Evolutionary conservation across 2,888 invertebrate genomes (phyloP), one percentile per base, ranked within the genome.

Genomic region (Meiosimyza platycephala): DNA sequence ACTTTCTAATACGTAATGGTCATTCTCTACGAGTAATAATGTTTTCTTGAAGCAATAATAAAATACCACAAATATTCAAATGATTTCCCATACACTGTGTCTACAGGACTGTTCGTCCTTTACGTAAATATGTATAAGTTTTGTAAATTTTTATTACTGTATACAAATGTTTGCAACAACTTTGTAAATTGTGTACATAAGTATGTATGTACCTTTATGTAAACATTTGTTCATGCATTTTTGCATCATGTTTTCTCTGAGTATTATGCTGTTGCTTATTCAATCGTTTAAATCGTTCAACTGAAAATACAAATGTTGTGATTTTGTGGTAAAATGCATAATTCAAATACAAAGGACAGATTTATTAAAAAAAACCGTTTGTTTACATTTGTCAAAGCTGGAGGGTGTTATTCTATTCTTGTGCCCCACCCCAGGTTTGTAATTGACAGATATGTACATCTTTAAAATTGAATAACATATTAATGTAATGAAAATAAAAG

Each of bases 251-350:
- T 40, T 40, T 40, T 40, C 40, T 40, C 1, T 9, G 40, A 40
- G 4, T 62, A 62, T 62, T 62, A 0, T 28, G 60, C 40, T 33
- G 13, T 40, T 40, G 40, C 40, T 40, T 40, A 40, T 40, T 40
- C 40, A 40, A 40, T 7, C 40, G 40, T 40, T 62, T 62, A 16
- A 40, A 13, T 28, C 50, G 51, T 51, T 64, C 64, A 51, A 50
- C 51, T 51, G 64, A 51, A 64, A 64, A 51, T 16, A 18, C 28
- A 50, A 51, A 64, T 64, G 64, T 64, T 64, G 15, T 6, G 64
- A 50, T 64, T 64, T 16, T 64, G 64, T 50, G 64, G 64, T 64
- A 18, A 64, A 50, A 50, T 64, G 64, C n/a, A 50, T 18, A 64
- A 64, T 64, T 50, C 64, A 50, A 51, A 51, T n/a, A n/a, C n/a